These are phyloP conservation scores for Diglossa cyanea DNA, from an alignment of 2,797 vertebrate species.

Conservation along the genomic window DNA sequence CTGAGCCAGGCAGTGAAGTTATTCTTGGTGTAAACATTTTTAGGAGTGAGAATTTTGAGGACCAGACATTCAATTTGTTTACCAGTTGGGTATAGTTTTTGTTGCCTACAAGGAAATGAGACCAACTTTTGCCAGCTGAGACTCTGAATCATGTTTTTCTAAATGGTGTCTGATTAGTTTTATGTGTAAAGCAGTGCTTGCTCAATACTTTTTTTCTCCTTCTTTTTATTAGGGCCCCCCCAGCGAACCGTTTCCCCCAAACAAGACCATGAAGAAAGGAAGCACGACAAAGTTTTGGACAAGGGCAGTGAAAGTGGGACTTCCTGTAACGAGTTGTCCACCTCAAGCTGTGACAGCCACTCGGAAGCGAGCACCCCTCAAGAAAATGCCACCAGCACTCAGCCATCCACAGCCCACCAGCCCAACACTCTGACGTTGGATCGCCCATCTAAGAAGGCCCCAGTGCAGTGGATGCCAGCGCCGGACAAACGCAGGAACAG, in stretches of 20 bases:
- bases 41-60: neutral
- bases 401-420: slow-evolving; percentile 78
- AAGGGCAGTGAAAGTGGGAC: slow-evolving; percentile 90
- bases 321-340: slow-evolving; percentile 86
- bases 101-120: neutral
- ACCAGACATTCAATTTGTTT: neutral
- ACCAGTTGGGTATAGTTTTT: neutral
- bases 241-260: slow-evolving; percentile 79
- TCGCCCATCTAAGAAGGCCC: slow-evolving; percentile 84
- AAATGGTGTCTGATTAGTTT: neutral
- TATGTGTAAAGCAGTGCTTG: neutral
- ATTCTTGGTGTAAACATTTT: neutral
- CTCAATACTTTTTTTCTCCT: slow-evolving; percentile 1
- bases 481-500: slow-evolving; percentile 89
- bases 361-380: slow-evolving; percentile 85
- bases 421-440: slow-evolving; percentile 86
- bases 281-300: slow-evolving; percentile 80
- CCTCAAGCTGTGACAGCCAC: slow-evolving; percentile 88
- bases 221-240: slow-evolving; percentile 75
- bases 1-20: neutral
- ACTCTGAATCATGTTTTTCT: neutral
- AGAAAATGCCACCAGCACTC: slow-evolving; percentile 74
- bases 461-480: slow-evolving; percentile 83
- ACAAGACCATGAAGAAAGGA: slow-evolving; percentile 81
- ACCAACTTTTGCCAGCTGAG: neutral